These are phyloP conservation scores for Momotus momota DNA, from an alignment of 2,797 vertebrate species.

Conservation along the genomic window DNA sequence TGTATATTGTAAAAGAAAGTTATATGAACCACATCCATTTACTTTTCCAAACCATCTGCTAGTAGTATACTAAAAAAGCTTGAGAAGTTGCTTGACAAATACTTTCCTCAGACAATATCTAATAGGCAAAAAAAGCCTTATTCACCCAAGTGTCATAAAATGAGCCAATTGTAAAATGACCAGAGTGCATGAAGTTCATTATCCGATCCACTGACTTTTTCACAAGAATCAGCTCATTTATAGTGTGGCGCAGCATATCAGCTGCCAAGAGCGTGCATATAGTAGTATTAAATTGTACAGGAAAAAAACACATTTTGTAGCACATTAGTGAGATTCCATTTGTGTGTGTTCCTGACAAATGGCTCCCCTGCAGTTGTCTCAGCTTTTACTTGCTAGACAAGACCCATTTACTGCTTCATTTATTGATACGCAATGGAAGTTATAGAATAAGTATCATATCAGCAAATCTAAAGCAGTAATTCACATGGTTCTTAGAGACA, in stretches of 20 bases:
- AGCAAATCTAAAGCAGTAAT: slow-evolving; percentile 33
- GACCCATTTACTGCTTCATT: slow-evolving; percentile 47
- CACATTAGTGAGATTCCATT: slow-evolving; percentile 32
- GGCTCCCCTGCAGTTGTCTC: slow-evolving; percentile 8
- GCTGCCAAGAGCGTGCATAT: background rate
- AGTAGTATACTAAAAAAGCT: background rate
- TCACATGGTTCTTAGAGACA: background rate
- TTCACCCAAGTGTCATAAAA: background rate
- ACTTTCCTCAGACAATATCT: background rate
- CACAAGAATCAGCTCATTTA: slow-evolving; percentile 43
- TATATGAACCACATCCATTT: background rate
- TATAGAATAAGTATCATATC: slow-evolving; percentile 6
- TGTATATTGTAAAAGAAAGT: background rate
- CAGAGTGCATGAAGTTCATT: background rate
- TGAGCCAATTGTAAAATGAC: background rate
- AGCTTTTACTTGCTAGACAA: slow-evolving; percentile 35
- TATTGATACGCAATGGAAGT: slow-evolving; percentile 51
- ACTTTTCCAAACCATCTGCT: background rate
- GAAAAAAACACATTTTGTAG: background rate
- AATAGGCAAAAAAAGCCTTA: background rate
- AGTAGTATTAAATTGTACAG: background rate
- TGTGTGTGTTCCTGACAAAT: slow-evolving; percentile 20
- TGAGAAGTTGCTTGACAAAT: background rate
- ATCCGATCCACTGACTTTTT: background rate
- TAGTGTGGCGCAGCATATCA: background rate